Conservation (phyloP, 1,140 invertebrate genomes). For the Bombus cullumanus region DNA sequence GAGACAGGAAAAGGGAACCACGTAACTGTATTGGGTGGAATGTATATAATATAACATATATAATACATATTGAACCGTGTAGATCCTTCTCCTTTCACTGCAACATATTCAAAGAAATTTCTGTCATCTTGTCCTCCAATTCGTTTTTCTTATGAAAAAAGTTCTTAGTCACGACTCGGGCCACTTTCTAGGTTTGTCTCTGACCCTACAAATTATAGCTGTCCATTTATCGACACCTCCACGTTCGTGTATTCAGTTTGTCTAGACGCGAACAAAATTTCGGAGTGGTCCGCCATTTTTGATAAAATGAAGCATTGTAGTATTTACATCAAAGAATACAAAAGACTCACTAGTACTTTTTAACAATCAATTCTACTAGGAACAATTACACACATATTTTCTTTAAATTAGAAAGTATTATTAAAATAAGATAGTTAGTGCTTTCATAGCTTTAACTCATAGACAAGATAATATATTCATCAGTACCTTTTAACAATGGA, state of each 20-base stretch:
- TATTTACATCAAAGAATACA: no score
- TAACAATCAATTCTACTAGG: background rate
- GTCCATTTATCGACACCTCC: conserved; percentile 22
- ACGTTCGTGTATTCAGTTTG: background rate
- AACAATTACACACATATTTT: background rate
- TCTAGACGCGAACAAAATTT: background rate
- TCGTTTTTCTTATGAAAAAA: background rate
- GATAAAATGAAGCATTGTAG: background rate
- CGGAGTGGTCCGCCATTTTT: no score
- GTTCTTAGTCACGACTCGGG: conserved; percentile 8
- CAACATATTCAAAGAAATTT: conserved; percentile 1
- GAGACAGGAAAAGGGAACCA: background rate
- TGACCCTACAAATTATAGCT: background rate
- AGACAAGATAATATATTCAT: no score
- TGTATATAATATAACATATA: no score
- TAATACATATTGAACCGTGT: background rate
- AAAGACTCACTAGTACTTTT: no score
- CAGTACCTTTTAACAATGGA: no score
- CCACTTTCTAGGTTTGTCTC: background rate
- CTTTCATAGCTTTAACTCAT: background rate
- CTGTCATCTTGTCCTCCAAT: background rate
- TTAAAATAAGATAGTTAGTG: background rate
- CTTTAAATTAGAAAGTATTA: background rate
- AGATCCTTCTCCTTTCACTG: background rate
- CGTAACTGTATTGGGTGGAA: no score